Percentiles rank a stretch among this genome's conserved stretches.
phyloP scores from a whole-genome alignment of 2,797 vertebrate genomes.

The Myotis findleyi region DNA sequence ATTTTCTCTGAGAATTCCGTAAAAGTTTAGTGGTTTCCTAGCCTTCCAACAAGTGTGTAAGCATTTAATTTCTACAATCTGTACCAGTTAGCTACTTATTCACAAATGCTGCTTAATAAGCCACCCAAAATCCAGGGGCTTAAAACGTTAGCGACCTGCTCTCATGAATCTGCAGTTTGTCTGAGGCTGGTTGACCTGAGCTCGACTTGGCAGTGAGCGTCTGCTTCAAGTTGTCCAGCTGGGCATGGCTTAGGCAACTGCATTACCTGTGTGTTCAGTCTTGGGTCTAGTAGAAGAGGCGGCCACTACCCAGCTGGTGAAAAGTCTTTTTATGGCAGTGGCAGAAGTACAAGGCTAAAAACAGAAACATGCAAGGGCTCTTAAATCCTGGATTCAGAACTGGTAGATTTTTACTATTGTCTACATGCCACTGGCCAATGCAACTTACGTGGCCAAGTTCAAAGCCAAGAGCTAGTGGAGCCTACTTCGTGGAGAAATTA shows the following conservation, averaged over 20 bases:
- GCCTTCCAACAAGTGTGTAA: not conserved
- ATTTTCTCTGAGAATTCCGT: conserved; percentile 13
- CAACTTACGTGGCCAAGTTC: not conserved
- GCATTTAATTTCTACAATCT: not conserved
- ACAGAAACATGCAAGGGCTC: not conserved
- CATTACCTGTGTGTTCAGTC: not conserved
- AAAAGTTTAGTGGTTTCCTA: not conserved
- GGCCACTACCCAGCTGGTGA: not conserved
- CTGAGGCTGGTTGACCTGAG: not conserved
- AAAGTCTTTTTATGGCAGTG: not conserved
- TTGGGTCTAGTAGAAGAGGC: not conserved
- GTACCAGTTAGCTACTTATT: not conserved
- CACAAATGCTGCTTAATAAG: not conserved
- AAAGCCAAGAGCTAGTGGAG: not conserved
- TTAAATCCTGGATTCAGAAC: not conserved
- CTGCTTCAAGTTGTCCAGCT: not conserved
- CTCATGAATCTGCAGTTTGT: not conserved
- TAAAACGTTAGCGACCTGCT: not conserved
- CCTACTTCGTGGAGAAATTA: not conserved
- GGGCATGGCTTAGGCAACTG: not conserved
- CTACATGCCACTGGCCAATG: not conserved
- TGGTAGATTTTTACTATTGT: not conserved
- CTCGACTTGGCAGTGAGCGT: not conserved
- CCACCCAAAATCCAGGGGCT: not conserved
- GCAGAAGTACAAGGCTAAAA: not conserved